Percentiles rank a stretch among this genome's conserved stretches.
These are phyloP conservation scores for Stenodema calcarata DNA, from an alignment of 2,888 invertebrate genomes.

Conservation along the genomic window DNA sequence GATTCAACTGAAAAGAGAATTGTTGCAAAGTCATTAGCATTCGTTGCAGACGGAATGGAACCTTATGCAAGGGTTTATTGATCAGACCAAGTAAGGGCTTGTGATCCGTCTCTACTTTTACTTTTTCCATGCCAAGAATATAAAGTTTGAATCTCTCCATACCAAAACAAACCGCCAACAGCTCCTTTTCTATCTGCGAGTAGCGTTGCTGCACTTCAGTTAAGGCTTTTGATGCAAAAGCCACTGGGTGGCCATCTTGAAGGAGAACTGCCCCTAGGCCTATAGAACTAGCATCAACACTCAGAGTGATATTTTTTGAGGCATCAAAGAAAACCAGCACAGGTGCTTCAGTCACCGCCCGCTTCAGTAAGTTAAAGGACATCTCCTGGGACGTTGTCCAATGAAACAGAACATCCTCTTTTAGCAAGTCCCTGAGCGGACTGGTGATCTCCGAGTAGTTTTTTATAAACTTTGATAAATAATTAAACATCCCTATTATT, in stretches of 20 bases:
- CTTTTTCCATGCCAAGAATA: slow-evolving; percentile 47
- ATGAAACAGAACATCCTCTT: slow-evolving; percentile 50
- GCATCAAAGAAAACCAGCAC: slow-evolving; percentile 56
- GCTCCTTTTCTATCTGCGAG: slow-evolving; percentile 61
- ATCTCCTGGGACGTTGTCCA: slow-evolving; percentile 51
- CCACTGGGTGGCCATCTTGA: slow-evolving; percentile 59
- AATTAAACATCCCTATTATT: slow-evolving; percentile 56
- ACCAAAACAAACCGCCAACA: slow-evolving; percentile 56
- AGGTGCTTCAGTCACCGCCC: slow-evolving; percentile 54
- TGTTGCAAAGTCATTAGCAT: slow-evolving; percentile 40
- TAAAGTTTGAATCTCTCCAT: slow-evolving; percentile 59
- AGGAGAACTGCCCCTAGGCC: slow-evolving; percentile 60
- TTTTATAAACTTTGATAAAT: slow-evolving; percentile 54
- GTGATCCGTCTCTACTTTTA: slow-evolving; percentile 42
- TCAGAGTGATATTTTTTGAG: slow-evolving; percentile 57
- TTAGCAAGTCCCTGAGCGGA: slow-evolving; percentile 54
- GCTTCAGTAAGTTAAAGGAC: slow-evolving; percentile 51
- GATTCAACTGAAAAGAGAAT: not conserved
- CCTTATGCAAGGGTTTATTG: slow-evolving; percentile 46
- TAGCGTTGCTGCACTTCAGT: slow-evolving; percentile 59
- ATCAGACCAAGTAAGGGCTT: slow-evolving; percentile 47
- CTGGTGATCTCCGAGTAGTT: slow-evolving; percentile 53
- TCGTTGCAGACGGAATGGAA: slow-evolving; percentile 48
- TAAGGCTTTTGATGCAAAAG: slow-evolving; percentile 58
- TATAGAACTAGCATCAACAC: slow-evolving; percentile 53